A percentile compares a stretch with the other conserved stretches of the same genome.
phyloP scores from a whole-genome alignment of 2,888 invertebrate genomes.

The Lymantria dispar region DNA sequence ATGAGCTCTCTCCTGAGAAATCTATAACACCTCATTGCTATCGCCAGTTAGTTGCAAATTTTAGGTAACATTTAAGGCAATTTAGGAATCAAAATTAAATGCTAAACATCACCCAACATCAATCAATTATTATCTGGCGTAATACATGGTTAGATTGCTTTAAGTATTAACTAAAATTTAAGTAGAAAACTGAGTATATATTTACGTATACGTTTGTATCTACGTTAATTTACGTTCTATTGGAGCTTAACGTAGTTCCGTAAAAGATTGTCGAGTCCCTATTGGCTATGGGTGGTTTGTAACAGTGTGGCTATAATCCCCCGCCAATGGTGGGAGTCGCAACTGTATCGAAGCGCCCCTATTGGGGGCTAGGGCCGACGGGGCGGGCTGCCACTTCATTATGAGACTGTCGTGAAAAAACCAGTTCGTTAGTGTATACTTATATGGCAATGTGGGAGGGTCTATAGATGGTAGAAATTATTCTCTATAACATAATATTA shows the following conservation, averaged over 20 bases:
- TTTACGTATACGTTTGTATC: background rate
- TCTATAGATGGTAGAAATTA: background rate
- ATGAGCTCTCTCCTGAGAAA: too few species aligned
- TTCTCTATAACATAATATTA: too few species aligned
- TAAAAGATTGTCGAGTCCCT: conserved; percentile 1
- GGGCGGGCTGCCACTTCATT: conserved; percentile 37
- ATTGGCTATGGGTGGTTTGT: background rate
- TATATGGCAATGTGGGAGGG: background rate
- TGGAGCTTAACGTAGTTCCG: background rate
- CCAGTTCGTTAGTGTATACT: background rate
- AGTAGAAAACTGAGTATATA: background rate
- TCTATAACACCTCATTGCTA: too few species aligned
- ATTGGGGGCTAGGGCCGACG: conserved; percentile 32
- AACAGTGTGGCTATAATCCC: conserved; percentile 2
- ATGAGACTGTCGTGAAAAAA: conserved; percentile 14
- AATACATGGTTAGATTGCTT: too few species aligned
- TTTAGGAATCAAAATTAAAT: too few species aligned
- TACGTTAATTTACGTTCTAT: background rate
- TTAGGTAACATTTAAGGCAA: too few species aligned
- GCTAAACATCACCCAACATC: too few species aligned
- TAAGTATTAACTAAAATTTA: too few species aligned
- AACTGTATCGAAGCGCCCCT: conserved; percentile 34
- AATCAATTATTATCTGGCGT: too few species aligned
- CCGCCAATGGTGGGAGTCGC: conserved; percentile 40
- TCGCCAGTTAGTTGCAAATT: too few species aligned